Percentiles rank a stretch among this genome's conserved stretches.
Evolutionary conservation across 2,113 vertebrate genomes (phyloP).

Genomic region (Dipodomys merriami): DNA sequence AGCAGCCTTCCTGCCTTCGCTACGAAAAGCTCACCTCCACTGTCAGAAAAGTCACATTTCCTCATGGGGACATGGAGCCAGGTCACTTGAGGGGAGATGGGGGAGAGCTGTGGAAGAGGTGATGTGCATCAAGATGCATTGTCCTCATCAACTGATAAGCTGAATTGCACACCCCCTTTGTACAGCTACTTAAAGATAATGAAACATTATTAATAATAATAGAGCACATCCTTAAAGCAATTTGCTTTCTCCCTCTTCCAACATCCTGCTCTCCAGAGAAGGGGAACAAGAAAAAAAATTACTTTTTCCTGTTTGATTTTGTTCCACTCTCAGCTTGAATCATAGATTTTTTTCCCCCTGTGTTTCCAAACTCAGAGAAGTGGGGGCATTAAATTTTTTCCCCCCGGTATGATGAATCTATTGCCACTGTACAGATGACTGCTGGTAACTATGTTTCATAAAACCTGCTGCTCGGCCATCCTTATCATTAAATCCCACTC

Average conservation of each 20-base stretch:
- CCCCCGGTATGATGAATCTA: not conserved
- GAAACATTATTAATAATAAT: too few relatives aligned
- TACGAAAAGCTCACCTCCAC: not conserved
- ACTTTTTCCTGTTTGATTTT: slow-evolving; percentile 21
- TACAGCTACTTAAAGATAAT: too few relatives aligned
- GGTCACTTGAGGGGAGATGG: too few relatives aligned
- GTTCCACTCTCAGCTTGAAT: not conserved
- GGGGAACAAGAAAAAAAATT: not conserved
- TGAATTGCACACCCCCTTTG: too few relatives aligned
- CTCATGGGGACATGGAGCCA: too few relatives aligned
- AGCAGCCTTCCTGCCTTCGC: slow-evolving; percentile 23
- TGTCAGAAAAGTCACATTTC: too few relatives aligned
- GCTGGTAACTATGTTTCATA: not conserved
- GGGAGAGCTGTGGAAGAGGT: too few relatives aligned
- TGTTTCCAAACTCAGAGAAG: slow-evolving; percentile 28
- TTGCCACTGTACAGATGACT: not conserved
- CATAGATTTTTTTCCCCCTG: not conserved
- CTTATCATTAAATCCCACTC: slow-evolving; percentile 35
- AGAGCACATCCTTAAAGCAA: not conserved
- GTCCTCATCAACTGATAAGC: too few relatives aligned
- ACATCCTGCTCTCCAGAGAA: not conserved
- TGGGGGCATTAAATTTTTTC: not conserved
- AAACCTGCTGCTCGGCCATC: not conserved
- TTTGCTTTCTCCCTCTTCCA: not conserved
- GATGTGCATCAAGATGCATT: too few relatives aligned